Percentiles rank a stretch among this genome's conserved stretches.
Evolutionary conservation across 2,113 vertebrate genomes (phyloP).

Genomic region (Larimichthys crocea): DNA sequence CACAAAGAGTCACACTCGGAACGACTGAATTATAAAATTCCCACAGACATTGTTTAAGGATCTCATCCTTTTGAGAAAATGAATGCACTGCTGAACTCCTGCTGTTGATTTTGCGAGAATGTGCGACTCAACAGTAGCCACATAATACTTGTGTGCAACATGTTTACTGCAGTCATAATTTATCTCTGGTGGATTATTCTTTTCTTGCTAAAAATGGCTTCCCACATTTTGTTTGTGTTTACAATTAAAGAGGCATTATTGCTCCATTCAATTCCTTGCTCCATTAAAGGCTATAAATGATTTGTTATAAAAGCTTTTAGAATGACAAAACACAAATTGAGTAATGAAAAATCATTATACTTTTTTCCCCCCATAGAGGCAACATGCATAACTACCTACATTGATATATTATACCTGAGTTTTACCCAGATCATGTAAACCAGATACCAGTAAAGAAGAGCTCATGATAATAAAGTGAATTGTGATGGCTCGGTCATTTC

Average conservation of each 20-base stretch:
- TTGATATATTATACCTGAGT: background rate
- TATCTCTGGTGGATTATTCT: background rate
- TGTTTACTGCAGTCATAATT: conserved; percentile 9
- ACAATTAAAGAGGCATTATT: background rate
- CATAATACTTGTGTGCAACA: background rate
- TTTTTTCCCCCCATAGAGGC: background rate
- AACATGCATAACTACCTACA: background rate
- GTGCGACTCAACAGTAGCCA: conserved; percentile 2
- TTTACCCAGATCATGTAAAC: background rate
- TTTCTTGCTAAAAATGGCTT: background rate
- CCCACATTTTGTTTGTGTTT: background rate
- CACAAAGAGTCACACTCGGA: background rate
- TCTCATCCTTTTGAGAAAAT: conserved; percentile 4
- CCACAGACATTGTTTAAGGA: background rate
- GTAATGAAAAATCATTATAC: background rate
- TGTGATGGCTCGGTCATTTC: too few relatives aligned
- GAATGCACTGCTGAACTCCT: conserved; percentile 9
- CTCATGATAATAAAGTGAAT: too few relatives aligned
- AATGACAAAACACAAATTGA: background rate
- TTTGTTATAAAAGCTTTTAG: background rate
- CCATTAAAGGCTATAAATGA: background rate
- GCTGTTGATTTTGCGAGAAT: background rate
- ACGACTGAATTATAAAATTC: conserved; percentile 18
- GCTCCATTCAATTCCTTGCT: background rate
- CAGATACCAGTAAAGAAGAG: too few relatives aligned